A percentile compares a stretch with the other conserved stretches of the same genome.
phyloP scores from a whole-genome alignment of 2,113 vertebrate species.

The Heterotis niloticus region DNA sequence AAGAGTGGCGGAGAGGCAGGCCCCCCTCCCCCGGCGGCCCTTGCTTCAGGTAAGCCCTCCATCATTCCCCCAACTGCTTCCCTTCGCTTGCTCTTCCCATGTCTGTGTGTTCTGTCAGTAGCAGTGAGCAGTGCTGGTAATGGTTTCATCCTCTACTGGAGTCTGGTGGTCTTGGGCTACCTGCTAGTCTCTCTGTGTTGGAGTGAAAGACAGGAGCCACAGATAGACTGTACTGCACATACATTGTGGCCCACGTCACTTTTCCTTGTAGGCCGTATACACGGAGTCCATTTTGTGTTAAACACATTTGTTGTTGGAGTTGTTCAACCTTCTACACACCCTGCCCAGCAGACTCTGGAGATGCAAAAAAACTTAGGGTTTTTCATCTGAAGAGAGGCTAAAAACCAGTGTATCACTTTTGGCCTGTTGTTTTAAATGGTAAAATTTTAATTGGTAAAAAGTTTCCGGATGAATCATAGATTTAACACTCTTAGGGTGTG shows the following conservation, averaged over 20 bases:
- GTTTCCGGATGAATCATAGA: too few relatives aligned
- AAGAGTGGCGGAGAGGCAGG: constrained; percentile 91
- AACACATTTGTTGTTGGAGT: too few relatives aligned
- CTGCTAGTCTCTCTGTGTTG: constrained; percentile 15
- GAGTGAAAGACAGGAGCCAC: too few relatives aligned
- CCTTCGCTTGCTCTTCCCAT: constrained; percentile 71
- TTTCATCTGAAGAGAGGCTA: too few relatives aligned
- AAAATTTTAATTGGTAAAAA: too few relatives aligned
- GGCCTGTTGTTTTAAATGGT: too few relatives aligned
- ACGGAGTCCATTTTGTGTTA: too few relatives aligned
- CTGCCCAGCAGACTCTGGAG: background rate
- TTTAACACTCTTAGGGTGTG: too few relatives aligned
- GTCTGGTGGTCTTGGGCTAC: constrained; percentile 33
- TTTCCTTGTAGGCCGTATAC: too few relatives aligned
- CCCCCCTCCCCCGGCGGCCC: constrained; percentile 79
- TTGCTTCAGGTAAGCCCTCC: constrained; percentile 85
- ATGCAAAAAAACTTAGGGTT: background rate
- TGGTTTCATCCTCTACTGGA: constrained; percentile 35
- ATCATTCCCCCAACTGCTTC: constrained; percentile 57
- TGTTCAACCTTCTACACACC: background rate
- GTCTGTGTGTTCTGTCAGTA: constrained; percentile 59
- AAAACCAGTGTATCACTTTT: too few relatives aligned
- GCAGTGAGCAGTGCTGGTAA: constrained; percentile 75
- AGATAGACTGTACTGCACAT: too few relatives aligned
- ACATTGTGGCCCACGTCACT: too few relatives aligned